Evolutionary conservation across 2,888 invertebrate species (phyloP).

Genomic region (Parnassius mnemosyne): DNA sequence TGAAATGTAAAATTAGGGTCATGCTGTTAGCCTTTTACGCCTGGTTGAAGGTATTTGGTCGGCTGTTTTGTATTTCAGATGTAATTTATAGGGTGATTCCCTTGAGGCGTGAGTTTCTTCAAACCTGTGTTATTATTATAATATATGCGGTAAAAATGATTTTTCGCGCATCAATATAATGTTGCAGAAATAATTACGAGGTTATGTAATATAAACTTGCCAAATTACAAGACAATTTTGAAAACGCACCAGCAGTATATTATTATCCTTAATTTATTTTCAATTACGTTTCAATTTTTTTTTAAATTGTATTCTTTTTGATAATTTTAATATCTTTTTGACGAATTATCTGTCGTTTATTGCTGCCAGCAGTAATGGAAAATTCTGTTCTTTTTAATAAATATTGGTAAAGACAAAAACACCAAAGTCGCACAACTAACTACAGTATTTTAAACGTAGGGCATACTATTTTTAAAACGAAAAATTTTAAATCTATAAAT

Average conservation of each 20-base stretch:
- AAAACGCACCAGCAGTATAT: neutral
- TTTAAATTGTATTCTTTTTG: too few relatives aligned
- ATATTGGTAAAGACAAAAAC: too few relatives aligned
- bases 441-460: too few relatives aligned
- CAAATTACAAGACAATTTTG: neutral
- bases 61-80: constrained; percentile 19
- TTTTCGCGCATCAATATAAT: constrained; percentile 7
- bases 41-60: neutral
- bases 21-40: neutral
- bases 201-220: neutral
- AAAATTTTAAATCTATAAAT: too few relatives aligned
- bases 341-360: too few relatives aligned
- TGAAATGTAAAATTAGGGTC: constrained; percentile 14
- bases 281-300: too few relatives aligned
- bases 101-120: neutral
- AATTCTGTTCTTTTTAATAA: too few relatives aligned
- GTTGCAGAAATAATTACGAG: constrained; percentile 5
- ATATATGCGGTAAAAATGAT: constrained; percentile 9
- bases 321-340: too few relatives aligned
- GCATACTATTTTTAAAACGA: too few relatives aligned
- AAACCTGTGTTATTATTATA: constrained; percentile 18
- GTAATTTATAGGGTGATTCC: constrained; percentile 3
- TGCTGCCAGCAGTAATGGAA: too few relatives aligned
- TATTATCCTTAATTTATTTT: neutral
- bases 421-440: too few relatives aligned